Conservation (phyloP, 2,797 vertebrate genomes). For the Hybognathus amarus region DNA sequence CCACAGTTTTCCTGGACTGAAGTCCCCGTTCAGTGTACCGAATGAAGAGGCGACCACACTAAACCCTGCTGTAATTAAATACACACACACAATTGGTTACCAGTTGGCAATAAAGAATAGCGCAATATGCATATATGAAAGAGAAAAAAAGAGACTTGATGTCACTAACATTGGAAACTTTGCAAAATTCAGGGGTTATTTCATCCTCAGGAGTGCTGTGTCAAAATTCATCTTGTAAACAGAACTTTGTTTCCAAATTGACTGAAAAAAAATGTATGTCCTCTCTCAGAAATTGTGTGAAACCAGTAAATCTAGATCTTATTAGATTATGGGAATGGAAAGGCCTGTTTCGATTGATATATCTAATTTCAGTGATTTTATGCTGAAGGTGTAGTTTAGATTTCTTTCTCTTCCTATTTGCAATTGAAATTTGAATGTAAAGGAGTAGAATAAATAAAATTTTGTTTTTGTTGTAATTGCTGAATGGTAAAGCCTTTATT, state of each 20-base stretch:
- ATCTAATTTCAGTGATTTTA: neutral
- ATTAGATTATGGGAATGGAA: neutral
- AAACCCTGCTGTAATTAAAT: conserved; percentile 21
- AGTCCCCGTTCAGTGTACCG: neutral
- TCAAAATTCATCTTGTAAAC: neutral
- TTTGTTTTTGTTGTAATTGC: neutral
- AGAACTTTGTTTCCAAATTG: neutral
- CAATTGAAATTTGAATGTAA: neutral
- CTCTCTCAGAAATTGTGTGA: neutral
- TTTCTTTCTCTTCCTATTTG: neutral
- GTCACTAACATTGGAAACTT: neutral
- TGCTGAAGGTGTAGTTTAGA: neutral
- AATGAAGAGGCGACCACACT: neutral
- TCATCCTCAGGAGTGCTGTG: neutral
- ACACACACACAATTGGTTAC: neutral
- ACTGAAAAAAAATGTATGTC: neutral
- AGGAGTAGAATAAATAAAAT: neutral
- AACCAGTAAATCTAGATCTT: neutral
- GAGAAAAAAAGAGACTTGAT: neutral
- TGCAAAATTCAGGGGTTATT: neutral
- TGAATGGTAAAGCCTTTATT: neutral
- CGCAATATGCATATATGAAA: neutral
- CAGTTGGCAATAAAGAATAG: neutral
- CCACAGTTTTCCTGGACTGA: neutral
- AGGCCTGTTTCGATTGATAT: neutral